phyloP scores from a whole-genome alignment of 2,113 vertebrate species.

The Ailurus styani region DNA sequence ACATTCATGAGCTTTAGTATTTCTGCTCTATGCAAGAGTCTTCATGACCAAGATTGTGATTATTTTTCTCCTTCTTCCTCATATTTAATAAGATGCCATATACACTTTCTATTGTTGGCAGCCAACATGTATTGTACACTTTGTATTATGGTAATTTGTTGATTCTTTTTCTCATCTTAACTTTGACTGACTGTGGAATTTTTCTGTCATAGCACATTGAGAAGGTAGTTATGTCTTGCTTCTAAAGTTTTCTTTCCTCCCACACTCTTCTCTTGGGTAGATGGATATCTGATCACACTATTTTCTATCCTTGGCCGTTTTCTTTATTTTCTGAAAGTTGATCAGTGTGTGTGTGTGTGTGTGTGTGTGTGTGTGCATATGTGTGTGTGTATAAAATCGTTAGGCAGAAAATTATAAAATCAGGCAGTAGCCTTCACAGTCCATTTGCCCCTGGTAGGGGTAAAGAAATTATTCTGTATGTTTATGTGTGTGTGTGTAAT shows the following conservation, averaged over 20 bases:
- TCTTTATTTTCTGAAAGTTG: neutral
- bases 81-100: constrained; percentile 39
- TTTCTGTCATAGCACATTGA: neutral
- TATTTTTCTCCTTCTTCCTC: constrained; percentile 17
- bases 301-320: neutral
- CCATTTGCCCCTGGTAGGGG: neutral
- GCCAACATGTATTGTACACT: constrained; percentile 17
- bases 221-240: neutral
- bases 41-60: constrained; percentile 2
- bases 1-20: constrained; percentile 49
- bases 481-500: neutral
- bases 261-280: neutral
- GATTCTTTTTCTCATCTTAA: constrained; percentile 44
- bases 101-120: constrained; percentile 26
- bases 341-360: neutral
- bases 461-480: neutral
- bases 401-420: neutral
- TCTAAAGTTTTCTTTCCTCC: constrained; percentile 14
- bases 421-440: neutral
- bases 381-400: neutral
- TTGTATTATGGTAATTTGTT: neutral
- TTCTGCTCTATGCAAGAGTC: constrained; percentile 22
- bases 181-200: constrained; percentile 17
- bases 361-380: neutral
- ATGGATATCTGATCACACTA: neutral